phyloP scores from a whole-genome alignment of 2,113 vertebrate species.

The Pan troglodytes region NHGRI_mPanTro3-v2.1_pri NC_072415.2:42902001-42902500 shows the following conservation, averaged over 20 bases:
- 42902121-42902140: slow-evolving; percentile 89
- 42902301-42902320: slow-evolving; percentile 94
- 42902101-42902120: slow-evolving; percentile 90
- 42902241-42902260: slow-evolving; percentile 94
- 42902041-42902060: slow-evolving; percentile 81
- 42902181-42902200: slow-evolving; percentile 93
- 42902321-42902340: slow-evolving; percentile 93
- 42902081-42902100: slow-evolving; percentile 84
- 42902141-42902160: slow-evolving; percentile 91
- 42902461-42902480: slow-evolving; percentile 90
- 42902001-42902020: slow-evolving; percentile 79
- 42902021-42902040: slow-evolving; percentile 79
- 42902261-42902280: slow-evolving; percentile 92
- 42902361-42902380: slow-evolving; percentile 91
- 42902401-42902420: slow-evolving; percentile 87
- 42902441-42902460: slow-evolving; percentile 90
- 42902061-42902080: slow-evolving; percentile 80
- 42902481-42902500: slow-evolving; percentile 91
- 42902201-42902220: slow-evolving; percentile 94
- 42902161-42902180: slow-evolving; percentile 94
- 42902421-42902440: slow-evolving; percentile 89
- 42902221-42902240: slow-evolving; percentile 94
- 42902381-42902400: slow-evolving; percentile 91
- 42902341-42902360: slow-evolving; percentile 93
- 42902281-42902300: slow-evolving; percentile 93